Percentiles rank a stretch among this genome's conserved stretches.
phyloP scores from a whole-genome alignment of 2,113 vertebrate species.

The Vanacampus margaritifer region DNA sequence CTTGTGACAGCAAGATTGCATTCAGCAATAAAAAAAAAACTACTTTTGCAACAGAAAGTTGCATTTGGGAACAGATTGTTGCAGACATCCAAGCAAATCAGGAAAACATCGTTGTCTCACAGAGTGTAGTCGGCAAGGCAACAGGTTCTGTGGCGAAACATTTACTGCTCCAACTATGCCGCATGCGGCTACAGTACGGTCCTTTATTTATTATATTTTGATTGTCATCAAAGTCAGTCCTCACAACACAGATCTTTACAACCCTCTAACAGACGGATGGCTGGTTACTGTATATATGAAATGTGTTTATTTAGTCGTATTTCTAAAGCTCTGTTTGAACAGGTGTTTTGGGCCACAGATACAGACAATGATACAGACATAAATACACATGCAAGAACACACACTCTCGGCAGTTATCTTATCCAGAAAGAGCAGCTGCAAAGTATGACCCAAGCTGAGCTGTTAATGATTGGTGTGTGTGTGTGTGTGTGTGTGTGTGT shows the following conservation, averaged over 20 bases:
- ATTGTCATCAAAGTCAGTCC: conserved; percentile 50
- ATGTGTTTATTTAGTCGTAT: conserved; percentile 72
- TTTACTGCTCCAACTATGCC: conserved; percentile 9
- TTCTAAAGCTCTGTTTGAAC: conserved; percentile 73
- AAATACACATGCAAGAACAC: conserved; percentile 36
- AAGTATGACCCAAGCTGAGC: conserved; percentile 58
- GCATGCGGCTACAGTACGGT: conserved; percentile 10
- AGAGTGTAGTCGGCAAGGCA: conserved; percentile 1
- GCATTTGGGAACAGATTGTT: background rate
- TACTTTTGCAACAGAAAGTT: background rate
- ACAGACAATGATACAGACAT: conserved; percentile 51
- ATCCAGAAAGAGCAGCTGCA: conserved; percentile 75
- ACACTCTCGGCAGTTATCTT: conserved; percentile 70
- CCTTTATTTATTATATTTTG: conserved; percentile 54
- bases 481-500: conserved; percentile 29
- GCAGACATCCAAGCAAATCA: background rate
- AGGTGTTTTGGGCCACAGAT: conserved; percentile 66
- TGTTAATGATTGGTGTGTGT: conserved; percentile 70
- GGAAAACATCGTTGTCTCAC: conserved; percentile 1
- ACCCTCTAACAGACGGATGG: conserved; percentile 56
- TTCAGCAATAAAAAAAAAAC: background rate
- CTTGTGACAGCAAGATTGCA: background rate
- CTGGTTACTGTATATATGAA: conserved; percentile 68
- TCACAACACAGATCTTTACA: conserved; percentile 48
- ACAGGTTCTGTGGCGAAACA: background rate